Conservation (phyloP, 2,888 invertebrate species). For the Embidobia sp. region DNA sequence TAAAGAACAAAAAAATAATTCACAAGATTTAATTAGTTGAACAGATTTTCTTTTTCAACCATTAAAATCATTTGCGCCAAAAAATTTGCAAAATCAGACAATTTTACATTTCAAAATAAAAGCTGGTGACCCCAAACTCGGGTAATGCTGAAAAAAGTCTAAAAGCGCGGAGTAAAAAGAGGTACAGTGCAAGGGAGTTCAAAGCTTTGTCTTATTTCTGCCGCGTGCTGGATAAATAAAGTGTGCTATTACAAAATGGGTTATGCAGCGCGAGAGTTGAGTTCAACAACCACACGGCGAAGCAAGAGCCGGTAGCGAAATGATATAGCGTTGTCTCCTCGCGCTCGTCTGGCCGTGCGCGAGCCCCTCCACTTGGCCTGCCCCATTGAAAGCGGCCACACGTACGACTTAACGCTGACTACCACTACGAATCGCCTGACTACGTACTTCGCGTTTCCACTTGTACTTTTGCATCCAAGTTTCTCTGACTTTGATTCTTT, state of each 20-base stretch:
- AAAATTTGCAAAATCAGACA: too few relatives aligned
- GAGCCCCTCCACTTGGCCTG: slow-evolving; percentile 69
- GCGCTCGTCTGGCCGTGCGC: slow-evolving; percentile 68
- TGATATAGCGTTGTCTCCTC: slow-evolving; percentile 76
- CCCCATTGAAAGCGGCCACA: slow-evolving; percentile 76
- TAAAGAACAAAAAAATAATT: too few relatives aligned
- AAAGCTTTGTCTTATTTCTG: slow-evolving; percentile 67
- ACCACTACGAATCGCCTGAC: slow-evolving; percentile 70
- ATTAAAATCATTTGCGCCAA: too few relatives aligned
- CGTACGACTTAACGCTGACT: slow-evolving; percentile 74
- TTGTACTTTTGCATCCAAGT: slow-evolving; percentile 73
- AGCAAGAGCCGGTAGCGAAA: slow-evolving; percentile 76
- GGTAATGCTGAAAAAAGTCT: too few relatives aligned
- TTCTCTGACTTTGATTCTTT: slow-evolving; percentile 60
- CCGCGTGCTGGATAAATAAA: slow-evolving; percentile 79
- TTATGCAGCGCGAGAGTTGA: slow-evolving; percentile 80
- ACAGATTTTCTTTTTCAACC: too few relatives aligned
- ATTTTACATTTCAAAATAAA: too few relatives aligned
- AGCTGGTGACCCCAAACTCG: too few relatives aligned
- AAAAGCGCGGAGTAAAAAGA: background rate
- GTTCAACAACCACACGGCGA: slow-evolving; percentile 78
- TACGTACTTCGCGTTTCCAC: slow-evolving; percentile 72
- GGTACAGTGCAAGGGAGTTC: background rate
- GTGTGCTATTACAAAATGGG: slow-evolving; percentile 82
- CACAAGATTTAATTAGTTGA: too few relatives aligned